Conservation (phyloP, 2,797 vertebrate species). For the Syncerus caffer region DNA sequence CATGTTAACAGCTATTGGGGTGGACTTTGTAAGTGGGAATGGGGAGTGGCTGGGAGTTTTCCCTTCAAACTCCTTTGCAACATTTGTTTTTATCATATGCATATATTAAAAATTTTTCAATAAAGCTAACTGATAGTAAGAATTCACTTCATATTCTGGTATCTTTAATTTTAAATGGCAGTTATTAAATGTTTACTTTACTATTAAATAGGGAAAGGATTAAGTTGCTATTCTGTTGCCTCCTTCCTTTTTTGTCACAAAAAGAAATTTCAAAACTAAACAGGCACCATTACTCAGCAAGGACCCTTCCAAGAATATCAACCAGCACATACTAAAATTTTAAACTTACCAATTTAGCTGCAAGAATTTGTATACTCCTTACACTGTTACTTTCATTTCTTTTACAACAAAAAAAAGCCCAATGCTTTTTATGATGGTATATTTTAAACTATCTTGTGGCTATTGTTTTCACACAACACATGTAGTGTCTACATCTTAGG, state of each 20-base stretch:
- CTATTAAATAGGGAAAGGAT: neutral
- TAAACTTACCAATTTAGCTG: neutral
- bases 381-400: neutral
- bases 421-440: neutral
- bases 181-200: constrained; percentile 28
- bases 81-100: neutral
- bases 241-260: constrained; percentile 12
- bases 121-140: neutral
- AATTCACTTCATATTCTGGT: constrained; percentile 35
- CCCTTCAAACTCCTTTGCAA: neutral
- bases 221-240: neutral
- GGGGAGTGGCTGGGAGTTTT: neutral
- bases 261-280: constrained; percentile 38
- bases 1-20: neutral
- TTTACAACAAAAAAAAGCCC: constrained; percentile 10
- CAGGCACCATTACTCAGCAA: neutral
- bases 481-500: neutral
- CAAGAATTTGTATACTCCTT: constrained; percentile 34
- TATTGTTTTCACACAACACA: neutral
- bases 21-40: neutral
- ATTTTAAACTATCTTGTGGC: neutral
- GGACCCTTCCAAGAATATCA: neutral
- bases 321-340: neutral
- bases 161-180: constrained; percentile 37
- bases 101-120: neutral